A percentile compares a stretch with the other conserved stretches of the same genome.
Conservation (phyloP, 2,797 vertebrate genomes). For the Halcyon badia region DNA sequence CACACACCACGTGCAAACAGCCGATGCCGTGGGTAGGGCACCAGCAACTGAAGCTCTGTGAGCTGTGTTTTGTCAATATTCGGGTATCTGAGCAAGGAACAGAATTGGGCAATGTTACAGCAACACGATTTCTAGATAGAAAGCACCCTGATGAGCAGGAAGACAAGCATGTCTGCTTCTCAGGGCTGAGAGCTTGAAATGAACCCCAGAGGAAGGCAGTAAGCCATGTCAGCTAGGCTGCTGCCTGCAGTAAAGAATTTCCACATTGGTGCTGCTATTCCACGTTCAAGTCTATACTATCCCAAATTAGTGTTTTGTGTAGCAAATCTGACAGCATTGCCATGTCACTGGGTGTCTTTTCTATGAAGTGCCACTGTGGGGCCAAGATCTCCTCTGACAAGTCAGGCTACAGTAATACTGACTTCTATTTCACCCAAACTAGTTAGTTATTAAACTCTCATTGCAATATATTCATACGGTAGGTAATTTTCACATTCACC, state of each 20-base stretch:
- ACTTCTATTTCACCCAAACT: not conserved
- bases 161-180: not conserved
- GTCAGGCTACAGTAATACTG: not conserved
- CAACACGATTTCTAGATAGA: not conserved
- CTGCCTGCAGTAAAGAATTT: not conserved
- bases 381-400: not conserved
- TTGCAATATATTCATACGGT: accelerated
- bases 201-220: not conserved
- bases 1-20: not conserved
- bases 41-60: not conserved
- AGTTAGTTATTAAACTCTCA: not conserved
- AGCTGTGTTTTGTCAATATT: not conserved
- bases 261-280: not conserved
- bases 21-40: not conserved
- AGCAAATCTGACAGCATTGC: not conserved
- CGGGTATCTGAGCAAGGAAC: not conserved
- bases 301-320: not conserved
- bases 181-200: not conserved
- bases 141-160: not conserved
- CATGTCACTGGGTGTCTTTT: accelerated
- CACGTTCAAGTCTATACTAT: not conserved
- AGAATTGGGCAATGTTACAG: not conserved
- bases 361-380: not conserved
- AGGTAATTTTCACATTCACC: not conserved
- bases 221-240: not conserved